Conservation (phyloP, 2,113 vertebrate genomes). For the Naja naja region DNA sequence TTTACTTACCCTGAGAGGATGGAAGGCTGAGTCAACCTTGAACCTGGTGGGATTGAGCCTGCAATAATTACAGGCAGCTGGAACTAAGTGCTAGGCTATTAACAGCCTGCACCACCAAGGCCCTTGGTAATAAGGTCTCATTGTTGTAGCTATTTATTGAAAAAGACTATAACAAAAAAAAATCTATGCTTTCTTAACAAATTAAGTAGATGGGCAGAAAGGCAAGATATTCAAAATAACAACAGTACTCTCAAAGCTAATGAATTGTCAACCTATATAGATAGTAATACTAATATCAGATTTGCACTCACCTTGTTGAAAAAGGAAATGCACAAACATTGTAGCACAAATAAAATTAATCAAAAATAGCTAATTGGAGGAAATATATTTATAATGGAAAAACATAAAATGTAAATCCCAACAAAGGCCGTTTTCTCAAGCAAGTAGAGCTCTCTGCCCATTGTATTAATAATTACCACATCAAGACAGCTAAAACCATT, state of each 20-base stretch:
- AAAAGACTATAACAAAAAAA: neutral
- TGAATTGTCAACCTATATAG: neutral
- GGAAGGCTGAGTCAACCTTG: too few species aligned
- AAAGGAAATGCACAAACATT: conserved; percentile 34
- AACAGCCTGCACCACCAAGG: too few species aligned
- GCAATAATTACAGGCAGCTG: too few species aligned
- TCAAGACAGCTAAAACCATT: neutral
- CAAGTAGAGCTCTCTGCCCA: neutral
- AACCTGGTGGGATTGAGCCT: too few species aligned
- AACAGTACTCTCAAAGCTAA: neutral
- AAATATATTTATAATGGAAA: neutral
- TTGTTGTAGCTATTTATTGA: neutral
- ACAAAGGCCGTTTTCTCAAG: neutral
- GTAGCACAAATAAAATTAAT: conserved; percentile 42
- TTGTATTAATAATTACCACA: neutral
- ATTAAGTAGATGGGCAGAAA: conserved; percentile 7
- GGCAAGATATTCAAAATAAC: neutral
- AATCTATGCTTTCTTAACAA: neutral
- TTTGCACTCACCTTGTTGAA: conserved; percentile 31
- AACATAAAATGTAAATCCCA: neutral
- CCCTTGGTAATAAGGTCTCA: too few species aligned
- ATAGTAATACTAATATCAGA: neutral
- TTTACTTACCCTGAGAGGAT: too few species aligned
- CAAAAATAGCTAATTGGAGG: neutral
- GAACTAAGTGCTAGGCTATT: too few species aligned